A percentile compares a stretch with the other conserved stretches of the same genome.
phyloP scores from a whole-genome alignment of 2,888 invertebrate genomes.

The Synergus japonicus region DNA sequence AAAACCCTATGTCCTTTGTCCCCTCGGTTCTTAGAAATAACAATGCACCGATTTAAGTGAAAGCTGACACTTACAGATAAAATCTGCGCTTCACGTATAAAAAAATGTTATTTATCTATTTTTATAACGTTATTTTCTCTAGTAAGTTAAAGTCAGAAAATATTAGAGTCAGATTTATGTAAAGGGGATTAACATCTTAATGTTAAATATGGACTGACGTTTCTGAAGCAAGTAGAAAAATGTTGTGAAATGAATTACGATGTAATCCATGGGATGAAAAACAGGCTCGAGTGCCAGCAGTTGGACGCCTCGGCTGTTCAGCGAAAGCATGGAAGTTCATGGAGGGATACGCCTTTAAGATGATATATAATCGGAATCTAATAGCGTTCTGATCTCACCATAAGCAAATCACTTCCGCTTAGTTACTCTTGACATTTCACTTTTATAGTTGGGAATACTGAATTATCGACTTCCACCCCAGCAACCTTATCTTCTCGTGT shows the following conservation, averaged over 20 bases:
- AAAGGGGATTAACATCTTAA: not conserved
- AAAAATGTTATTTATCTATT: not conserved
- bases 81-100: not conserved
- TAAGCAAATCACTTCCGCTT: conserved; percentile 41
- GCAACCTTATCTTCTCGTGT: conserved; percentile 29
- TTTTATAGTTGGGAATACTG: conserved; percentile 28
- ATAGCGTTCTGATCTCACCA: conserved; percentile 32
- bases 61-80: not conserved
- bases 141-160: not conserved
- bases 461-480: conserved; percentile 36
- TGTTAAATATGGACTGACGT: not conserved
- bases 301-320: conserved; percentile 12
- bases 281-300: conserved; percentile 13
- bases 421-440: conserved; percentile 40
- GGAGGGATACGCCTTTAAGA: conserved; percentile 26
- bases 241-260: conserved; percentile 25
- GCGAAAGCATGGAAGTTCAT: conserved; percentile 4
- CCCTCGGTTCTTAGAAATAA: conserved; percentile 14
- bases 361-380: conserved; percentile 35
- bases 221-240: not conserved
- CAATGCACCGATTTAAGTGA: not conserved
- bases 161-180: not conserved
- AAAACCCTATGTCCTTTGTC: not conserved
- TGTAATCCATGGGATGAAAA: conserved; percentile 17
- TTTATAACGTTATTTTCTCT: not conserved